A percentile compares a stretch with the other conserved stretches of the same genome.
Evolutionary conservation across 2,113 vertebrate species (phyloP).

Genomic region (Chaetura pelagica): DNA sequence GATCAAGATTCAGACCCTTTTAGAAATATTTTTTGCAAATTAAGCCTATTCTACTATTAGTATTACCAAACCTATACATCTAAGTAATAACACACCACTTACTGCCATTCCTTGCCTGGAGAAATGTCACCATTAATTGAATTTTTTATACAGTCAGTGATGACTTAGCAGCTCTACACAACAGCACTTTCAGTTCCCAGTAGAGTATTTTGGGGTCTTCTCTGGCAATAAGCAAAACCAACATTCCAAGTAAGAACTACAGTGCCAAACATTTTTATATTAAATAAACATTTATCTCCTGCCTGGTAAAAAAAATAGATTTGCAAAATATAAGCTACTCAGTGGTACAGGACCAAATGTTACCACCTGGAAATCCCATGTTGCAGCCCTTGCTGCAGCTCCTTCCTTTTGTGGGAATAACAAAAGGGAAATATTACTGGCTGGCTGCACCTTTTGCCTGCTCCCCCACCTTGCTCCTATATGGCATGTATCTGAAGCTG

Average conservation of each 20-base stretch:
- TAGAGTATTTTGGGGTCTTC: background rate
- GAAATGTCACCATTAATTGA: background rate
- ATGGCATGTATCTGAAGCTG: background rate
- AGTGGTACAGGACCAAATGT: background rate
- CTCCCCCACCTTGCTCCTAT: background rate
- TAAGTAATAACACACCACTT: background rate
- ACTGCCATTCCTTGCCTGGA: background rate
- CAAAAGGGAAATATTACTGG: background rate
- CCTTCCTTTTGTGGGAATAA: background rate
- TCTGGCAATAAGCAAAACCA: background rate
- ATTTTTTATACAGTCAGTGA: background rate
- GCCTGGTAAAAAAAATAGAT: background rate
- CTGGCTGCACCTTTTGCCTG: background rate
- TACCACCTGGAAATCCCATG: background rate
- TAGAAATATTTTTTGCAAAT: background rate
- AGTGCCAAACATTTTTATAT: background rate
- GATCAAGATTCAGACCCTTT: background rate
- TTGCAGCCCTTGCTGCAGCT: background rate
- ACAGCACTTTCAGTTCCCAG: background rate
- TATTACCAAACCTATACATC: background rate
- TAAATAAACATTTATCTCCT: background rate
- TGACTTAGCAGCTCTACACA: background rate
- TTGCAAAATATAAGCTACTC: background rate
- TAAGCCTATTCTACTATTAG: background rate
- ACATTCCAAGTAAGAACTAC: background rate